Evolutionary conservation across 2,888 invertebrate genomes (phyloP), one percentile per base, ranked within the genome.

Genomic region (Drosophila subquinaria): DNA sequence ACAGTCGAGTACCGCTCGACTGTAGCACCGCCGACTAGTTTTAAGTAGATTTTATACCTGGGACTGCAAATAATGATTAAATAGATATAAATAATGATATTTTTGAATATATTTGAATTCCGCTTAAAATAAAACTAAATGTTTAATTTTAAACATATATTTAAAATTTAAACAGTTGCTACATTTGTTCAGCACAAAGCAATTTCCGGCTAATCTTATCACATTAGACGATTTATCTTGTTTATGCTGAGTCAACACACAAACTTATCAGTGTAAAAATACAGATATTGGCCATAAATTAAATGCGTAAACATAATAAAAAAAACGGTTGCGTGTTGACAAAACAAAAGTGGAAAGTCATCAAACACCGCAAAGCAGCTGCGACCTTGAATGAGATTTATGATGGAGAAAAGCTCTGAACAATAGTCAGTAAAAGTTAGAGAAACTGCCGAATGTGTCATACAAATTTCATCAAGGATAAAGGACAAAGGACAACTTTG

Each of bases 371-470:
- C 59, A 72, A 52, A 76, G 73, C 57, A 38, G 42, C 38, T 45
- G 1, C 68, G 67, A 74, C 86, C 82, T 74, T 72, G 70, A 69
- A 66, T 56, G 50, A 69, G 50, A 78, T 76, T 66, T 81, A 71
- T 73, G 38, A 57, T 15, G 20, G 23, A 52, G 35, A 15, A 69
- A 71, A 57, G 35, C 51, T 47, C 23, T 15, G 23, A 40, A 55
- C 60, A 76, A 56, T 50, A 69, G 38, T 38, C 45, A 69, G 38
- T 36, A 51, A 69, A 42, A 62, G 65, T 68, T 61, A 71, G 56
- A 63, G 60, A 17, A 59, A 48, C 10, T 56, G 42, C 15, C 3
- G 15, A n/a, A 63, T 79, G 76, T 67, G 48, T 73, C 74, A 74
- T 23, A 30, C 47, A 51, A 48, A 53, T 40, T 36, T 42, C 20